Conservation (phyloP, 2,797 vertebrate genomes). For the Girardinus metallicus region DNA sequence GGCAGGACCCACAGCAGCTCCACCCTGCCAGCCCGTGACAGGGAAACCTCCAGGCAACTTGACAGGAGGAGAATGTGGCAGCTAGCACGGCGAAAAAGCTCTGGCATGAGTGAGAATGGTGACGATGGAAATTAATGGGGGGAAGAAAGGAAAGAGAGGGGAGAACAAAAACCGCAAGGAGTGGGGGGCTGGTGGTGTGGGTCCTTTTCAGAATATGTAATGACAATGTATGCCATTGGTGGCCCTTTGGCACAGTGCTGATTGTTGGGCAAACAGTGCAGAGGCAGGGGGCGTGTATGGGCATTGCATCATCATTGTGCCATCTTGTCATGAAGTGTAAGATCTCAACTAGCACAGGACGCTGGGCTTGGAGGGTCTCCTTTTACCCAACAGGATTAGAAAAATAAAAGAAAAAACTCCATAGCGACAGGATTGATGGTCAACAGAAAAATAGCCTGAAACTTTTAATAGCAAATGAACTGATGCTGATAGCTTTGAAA, state of each 20-base stretch:
- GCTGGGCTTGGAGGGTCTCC: constrained; percentile 14
- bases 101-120: constrained; percentile 88
- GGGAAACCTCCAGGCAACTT: constrained; percentile 97
- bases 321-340: constrained; percentile 85
- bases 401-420: constrained; percentile 2
- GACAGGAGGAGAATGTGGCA: constrained; percentile 97
- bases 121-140: constrained; percentile 89
- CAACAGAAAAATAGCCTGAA: background rate
- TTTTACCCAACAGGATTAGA: constrained; percentile 10
- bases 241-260: constrained; percentile 84
- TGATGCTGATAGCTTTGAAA: constrained; percentile 1
- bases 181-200: constrained; percentile 73
- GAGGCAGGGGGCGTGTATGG: constrained; percentile 63
- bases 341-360: constrained; percentile 85
- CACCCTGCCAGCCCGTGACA: constrained; percentile 89
- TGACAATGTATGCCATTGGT: constrained; percentile 86
- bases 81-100: constrained; percentile 87
- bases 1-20: constrained; percentile 85
- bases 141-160: constrained; percentile 30
- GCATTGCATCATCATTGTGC: constrained; percentile 75
- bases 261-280: constrained; percentile 88
- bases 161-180: constrained; percentile 66
- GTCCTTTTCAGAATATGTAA: constrained; percentile 84
- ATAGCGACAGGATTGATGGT: background rate
- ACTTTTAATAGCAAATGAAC: background rate